phyloP scores from a whole-genome alignment of 2,888 invertebrate species.

The Agonum fuliginosum region DNA sequence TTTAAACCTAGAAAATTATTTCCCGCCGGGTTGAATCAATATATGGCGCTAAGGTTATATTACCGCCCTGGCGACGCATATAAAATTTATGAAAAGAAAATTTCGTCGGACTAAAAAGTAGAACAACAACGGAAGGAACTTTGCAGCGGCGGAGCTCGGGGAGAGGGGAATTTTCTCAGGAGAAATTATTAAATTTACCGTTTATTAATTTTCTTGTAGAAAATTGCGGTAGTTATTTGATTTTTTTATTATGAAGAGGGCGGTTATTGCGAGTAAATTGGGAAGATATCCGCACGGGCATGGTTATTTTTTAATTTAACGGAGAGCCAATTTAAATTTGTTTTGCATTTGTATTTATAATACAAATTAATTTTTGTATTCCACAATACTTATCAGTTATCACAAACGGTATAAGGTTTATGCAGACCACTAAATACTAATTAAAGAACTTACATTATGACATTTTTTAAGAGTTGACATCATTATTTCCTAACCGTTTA shows the following conservation, averaged over 20 bases:
- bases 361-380: too few relatives aligned
- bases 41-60: conserved; percentile 45
- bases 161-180: neutral
- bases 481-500: too few relatives aligned
- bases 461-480: too few relatives aligned
- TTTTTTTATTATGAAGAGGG: neutral
- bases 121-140: conserved; percentile 43
- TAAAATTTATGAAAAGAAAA: conserved; percentile 69
- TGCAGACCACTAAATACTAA: too few relatives aligned
- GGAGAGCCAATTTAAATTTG: too few relatives aligned
- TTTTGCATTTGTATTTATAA: too few relatives aligned
- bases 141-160: neutral
- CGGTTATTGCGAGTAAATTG: too few relatives aligned
- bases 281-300: too few relatives aligned
- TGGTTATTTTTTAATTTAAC: too few relatives aligned
- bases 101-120: conserved; percentile 60
- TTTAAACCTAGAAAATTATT: conserved; percentile 51
- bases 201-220: neutral
- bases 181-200: conserved; percentile 19
- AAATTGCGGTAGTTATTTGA: neutral
- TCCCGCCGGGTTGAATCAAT: conserved; percentile 42
- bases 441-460: too few relatives aligned
- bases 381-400: too few relatives aligned
- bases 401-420: too few relatives aligned
- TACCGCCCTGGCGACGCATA: conserved; percentile 64